A percentile compares a stretch with the other conserved stretches of the same genome.
Evolutionary conservation across 1,140 invertebrate genomes (phyloP).

Genomic region (Antheraea pernyi): DNA sequence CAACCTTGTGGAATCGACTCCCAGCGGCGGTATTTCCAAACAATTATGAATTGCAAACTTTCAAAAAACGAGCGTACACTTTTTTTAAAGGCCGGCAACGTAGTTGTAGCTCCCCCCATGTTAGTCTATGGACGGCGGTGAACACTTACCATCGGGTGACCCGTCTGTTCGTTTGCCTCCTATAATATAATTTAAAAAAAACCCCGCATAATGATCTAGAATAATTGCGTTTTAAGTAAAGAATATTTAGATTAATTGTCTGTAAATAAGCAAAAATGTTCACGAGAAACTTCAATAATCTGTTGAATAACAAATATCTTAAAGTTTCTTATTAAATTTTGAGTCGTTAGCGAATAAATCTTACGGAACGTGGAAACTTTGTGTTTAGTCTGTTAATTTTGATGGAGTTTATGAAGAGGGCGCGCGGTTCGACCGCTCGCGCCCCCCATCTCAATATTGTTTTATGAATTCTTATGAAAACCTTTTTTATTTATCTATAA

Average conservation of each 20-base stretch:
- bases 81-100: too few species aligned
- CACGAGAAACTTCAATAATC: background rate
- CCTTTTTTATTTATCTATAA: too few species aligned
- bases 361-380: background rate
- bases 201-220: too few species aligned
- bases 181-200: too few species aligned
- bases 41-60: too few species aligned
- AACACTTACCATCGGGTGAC: too few species aligned
- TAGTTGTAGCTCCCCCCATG: too few species aligned
- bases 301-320: constrained; percentile 3
- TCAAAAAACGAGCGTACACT: too few species aligned
- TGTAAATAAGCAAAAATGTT: background rate
- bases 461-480: background rate
- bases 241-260: background rate
- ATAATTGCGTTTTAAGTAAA: background rate
- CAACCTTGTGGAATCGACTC: too few species aligned
- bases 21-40: too few species aligned
- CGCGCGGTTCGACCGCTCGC: background rate
- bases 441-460: background rate
- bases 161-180: too few species aligned
- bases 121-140: too few species aligned
- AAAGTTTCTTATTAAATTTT: constrained; percentile 1
- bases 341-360: background rate
- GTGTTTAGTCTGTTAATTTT: constrained; percentile 3
- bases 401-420: background rate